A percentile compares a stretch with the other conserved stretches of the same genome.
phyloP scores from a whole-genome alignment of 2,888 invertebrate species.

The Allacma fusca region DNA sequence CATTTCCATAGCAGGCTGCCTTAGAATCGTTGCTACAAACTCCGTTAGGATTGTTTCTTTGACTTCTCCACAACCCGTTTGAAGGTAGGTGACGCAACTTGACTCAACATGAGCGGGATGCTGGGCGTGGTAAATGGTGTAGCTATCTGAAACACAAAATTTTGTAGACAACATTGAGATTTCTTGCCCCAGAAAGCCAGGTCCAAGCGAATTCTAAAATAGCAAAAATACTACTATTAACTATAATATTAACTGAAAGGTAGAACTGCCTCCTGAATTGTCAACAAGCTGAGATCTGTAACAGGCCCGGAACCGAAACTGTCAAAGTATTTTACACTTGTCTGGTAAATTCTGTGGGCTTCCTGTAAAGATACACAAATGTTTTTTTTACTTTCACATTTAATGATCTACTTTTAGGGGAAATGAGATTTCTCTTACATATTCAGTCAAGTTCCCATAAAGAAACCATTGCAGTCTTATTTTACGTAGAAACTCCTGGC shows the following conservation, averaged over 20 bases:
- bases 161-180: too few species aligned
- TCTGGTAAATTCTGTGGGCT: background rate
- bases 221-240: too few species aligned
- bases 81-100: constrained; percentile 29
- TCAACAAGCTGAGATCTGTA: constrained; percentile 80
- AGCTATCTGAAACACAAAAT: constrained; percentile 18
- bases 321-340: constrained; percentile 59
- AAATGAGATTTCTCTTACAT: constrained; percentile 1
- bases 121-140: constrained; percentile 33
- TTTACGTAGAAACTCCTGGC: constrained; percentile 79
- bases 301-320: constrained; percentile 85
- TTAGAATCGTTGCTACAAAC: constrained; percentile 63
- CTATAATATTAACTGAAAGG: constrained; percentile 50
- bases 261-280: constrained; percentile 78
- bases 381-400: constrained; percentile 62
- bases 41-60: constrained; percentile 35
- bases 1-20: constrained; percentile 86
- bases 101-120: constrained; percentile 27
- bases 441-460: constrained; percentile 77
- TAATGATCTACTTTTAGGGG: background rate
- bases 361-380: constrained; percentile 68
- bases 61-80: constrained; percentile 35
- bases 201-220: too few species aligned
- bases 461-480: constrained; percentile 88
- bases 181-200: too few species aligned